Conservation (phyloP, 2,797 vertebrate species). For the Hypotaenidia okinawae region DNA sequence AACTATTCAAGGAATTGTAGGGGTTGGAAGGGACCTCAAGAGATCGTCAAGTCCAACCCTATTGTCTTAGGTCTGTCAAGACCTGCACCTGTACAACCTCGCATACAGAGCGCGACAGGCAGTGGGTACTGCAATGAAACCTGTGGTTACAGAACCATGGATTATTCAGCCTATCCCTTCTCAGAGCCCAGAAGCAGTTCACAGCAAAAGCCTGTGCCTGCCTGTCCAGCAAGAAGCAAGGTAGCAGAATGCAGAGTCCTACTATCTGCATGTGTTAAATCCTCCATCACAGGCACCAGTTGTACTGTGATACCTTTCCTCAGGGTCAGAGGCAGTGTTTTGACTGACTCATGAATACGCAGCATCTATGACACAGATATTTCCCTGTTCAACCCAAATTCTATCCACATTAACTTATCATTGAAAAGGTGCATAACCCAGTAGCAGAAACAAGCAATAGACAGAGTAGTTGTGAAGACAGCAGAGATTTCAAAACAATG, state of each 20-base stretch:
- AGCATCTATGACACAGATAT: not conserved
- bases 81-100: not conserved
- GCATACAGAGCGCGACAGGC: not conserved
- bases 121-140: not conserved
- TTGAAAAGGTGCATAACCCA: not conserved
- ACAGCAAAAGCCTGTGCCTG: not conserved
- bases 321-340: not conserved
- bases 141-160: not conserved
- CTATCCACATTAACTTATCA: not conserved
- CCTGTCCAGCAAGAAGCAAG: not conserved
- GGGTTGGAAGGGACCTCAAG: too few relatives aligned
- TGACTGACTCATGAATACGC: not conserved
- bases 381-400: not conserved
- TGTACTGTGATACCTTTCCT: not conserved
- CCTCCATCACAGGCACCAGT: fast-evolving
- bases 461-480: not conserved
- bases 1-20: not conserved
- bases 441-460: not conserved
- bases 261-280: not conserved
- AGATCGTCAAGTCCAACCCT: too few relatives aligned
- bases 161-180: not conserved
- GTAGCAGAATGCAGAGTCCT: not conserved
- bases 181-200: not conserved
- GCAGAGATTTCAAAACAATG: not conserved
- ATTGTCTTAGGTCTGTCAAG: too few relatives aligned